These are phyloP conservation scores for Orchestia grillus DNA, from an alignment of 1,140 invertebrate species.

Conservation along the genomic window DNA sequence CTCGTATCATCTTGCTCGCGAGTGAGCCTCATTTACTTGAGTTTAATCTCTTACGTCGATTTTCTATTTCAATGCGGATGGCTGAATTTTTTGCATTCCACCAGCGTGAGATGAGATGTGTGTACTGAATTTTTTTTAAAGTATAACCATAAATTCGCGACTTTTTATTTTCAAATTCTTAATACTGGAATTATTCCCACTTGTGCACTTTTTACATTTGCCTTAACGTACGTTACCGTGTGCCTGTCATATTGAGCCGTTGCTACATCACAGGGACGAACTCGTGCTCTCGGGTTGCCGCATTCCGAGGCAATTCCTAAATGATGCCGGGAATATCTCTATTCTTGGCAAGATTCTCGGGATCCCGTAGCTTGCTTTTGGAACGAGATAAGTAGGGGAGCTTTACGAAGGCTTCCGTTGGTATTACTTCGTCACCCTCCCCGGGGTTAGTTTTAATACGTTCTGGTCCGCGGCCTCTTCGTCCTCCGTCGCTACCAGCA, in stretches of 20 bases:
- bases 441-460: not conserved
- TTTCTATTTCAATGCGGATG: no score
- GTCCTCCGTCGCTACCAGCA: not conserved
- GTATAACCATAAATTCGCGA: no score
- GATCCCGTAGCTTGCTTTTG: constrained; percentile 51
- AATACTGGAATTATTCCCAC: not conserved
- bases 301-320: not conserved
- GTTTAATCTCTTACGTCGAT: no score
- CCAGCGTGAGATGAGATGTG: no score
- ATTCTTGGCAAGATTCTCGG: constrained; percentile 30
- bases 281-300: not conserved
- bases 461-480: not conserved
- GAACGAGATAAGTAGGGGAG: constrained; percentile 53
- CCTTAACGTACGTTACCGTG: not conserved
- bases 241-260: not conserved
- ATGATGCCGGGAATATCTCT: constrained; percentile 46
- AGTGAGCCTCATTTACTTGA: no score
- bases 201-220: not conserved
- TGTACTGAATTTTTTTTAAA: no score
- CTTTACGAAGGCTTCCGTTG: constrained; percentile 37
- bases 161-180: no score
- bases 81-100: no score
- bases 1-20: no score
- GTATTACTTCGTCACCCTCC: constrained; percentile 43
- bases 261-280: not conserved